A percentile compares a stretch with the other conserved stretches of the same genome.
phyloP scores from a whole-genome alignment of 1,140 invertebrate species.

The Parasteatoda tepidariorum region DNA sequence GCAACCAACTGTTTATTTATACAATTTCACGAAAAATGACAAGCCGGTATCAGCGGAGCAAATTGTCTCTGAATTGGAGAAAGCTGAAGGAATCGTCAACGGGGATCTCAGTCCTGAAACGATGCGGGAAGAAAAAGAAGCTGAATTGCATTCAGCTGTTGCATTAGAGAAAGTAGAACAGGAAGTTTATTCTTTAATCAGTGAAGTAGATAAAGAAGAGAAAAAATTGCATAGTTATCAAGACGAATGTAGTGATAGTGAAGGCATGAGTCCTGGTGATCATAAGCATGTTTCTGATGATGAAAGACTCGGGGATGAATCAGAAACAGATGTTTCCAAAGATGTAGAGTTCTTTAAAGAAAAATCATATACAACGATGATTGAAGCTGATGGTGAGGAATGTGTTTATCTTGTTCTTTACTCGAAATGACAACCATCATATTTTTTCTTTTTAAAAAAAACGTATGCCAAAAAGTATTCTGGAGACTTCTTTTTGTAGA shows the following conservation, averaged over 20 bases:
- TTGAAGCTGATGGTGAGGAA: slow-evolving; percentile 51
- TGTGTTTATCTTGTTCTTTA: slow-evolving; percentile 16
- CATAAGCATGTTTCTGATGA: not conserved
- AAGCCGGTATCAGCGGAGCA: slow-evolving; percentile 12
- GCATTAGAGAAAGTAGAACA: slow-evolving; percentile 52
- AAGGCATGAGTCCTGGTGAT: not conserved
- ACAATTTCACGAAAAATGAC: slow-evolving; percentile 40
- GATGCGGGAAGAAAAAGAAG: not conserved
- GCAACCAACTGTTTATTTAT: slow-evolving; percentile 46
- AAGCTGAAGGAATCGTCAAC: slow-evolving; percentile 71
- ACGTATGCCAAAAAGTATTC: no score
- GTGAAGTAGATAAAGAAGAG: slow-evolving; percentile 53
- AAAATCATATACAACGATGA: not conserved
- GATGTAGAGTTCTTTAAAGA: no score
- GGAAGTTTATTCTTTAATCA: slow-evolving; percentile 54
- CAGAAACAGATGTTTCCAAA: not conserved
- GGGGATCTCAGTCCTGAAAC: slow-evolving; percentile 69
- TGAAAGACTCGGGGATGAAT: not conserved
- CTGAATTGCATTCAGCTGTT: slow-evolving; percentile 22
- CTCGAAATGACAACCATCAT: no score
- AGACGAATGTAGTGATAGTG: not conserved
- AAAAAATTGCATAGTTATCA: slow-evolving; percentile 29
- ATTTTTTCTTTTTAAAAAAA: no score
- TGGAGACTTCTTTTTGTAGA: no score
- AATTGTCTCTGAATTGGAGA: slow-evolving; percentile 27